Evolutionary conservation across 2,113 vertebrate genomes (phyloP).

Genomic region (Oryzias melastigma): DNA sequence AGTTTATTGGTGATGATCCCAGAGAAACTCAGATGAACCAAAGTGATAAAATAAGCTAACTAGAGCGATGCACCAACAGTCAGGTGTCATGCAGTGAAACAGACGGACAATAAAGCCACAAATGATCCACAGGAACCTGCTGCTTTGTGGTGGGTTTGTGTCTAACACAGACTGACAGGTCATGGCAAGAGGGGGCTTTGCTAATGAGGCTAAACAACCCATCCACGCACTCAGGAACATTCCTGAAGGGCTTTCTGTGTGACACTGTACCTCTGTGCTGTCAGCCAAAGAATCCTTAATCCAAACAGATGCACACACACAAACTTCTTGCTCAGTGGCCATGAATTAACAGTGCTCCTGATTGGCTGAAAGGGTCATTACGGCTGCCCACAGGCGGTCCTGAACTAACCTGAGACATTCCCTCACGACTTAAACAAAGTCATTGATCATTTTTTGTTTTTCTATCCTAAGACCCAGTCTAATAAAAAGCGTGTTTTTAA

Average conservation of each 20-base stretch:
- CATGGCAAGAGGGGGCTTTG: conserved; percentile 80
- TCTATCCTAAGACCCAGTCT: background rate
- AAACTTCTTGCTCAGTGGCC: conserved; percentile 54
- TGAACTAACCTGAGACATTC: conserved; percentile 39
- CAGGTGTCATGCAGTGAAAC: conserved; percentile 43
- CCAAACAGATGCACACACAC: conserved; percentile 50
- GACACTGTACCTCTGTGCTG: conserved; percentile 68
- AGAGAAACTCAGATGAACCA: conserved; percentile 4
- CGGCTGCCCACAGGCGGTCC: conserved; percentile 53
- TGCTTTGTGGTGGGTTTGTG: conserved; percentile 79
- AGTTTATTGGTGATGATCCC: background rate
- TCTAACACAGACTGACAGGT: conserved; percentile 84
- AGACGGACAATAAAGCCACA: conserved; percentile 71
- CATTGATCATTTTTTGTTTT: conserved; percentile 2
- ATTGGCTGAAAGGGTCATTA: conserved; percentile 47
- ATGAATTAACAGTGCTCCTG: conserved; percentile 54
- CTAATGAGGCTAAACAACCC: conserved; percentile 80
- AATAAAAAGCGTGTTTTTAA: background rate
- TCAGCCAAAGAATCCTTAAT: conserved; percentile 61
- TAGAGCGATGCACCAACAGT: conserved; percentile 1
- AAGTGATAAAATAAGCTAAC: conserved; percentile 18
- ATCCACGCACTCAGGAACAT: conserved; percentile 73
- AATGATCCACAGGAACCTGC: conserved; percentile 81
- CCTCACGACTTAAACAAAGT: conserved; percentile 25
- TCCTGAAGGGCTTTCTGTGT: conserved; percentile 70